A percentile compares a stretch with the other conserved stretches of the same genome.
These are phyloP conservation scores for Actinia tenebrosa DNA, from an alignment of 64 coral and sea anemone genomes.

Conservation along the genomic window DNA sequence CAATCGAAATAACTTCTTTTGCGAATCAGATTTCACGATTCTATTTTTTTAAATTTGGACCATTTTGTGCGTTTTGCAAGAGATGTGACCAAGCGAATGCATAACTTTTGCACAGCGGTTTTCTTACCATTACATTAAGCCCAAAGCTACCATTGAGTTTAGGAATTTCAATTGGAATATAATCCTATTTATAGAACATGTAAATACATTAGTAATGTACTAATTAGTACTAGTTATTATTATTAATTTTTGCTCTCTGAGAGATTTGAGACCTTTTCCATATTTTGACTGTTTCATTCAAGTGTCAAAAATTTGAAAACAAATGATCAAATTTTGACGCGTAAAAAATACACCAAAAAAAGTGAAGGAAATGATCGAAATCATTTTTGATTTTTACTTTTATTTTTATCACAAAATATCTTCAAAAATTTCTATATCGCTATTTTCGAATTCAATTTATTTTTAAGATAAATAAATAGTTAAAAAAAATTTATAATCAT, in stretches of 20 bases:
- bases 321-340: no score
- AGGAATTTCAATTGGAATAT: slow-evolving; percentile 88
- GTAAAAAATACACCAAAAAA: no score
- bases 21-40: no score
- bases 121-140: slow-evolving; percentile 89
- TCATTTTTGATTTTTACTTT: no score
- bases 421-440: no score
- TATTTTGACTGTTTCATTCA: background rate
- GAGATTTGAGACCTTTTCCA: background rate
- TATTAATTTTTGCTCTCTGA: background rate
- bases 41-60: background rate
- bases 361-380: no score
- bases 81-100: background rate
- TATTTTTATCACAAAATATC: no score
- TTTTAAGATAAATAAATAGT: no score
- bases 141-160: slow-evolving; percentile 99
- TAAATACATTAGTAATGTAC: background rate
- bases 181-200: slow-evolving; percentile 60
- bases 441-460: no score
- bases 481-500: no score
- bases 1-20: no score
- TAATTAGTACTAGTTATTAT: background rate
- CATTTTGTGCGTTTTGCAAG: background rate
- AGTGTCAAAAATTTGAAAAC: no score
- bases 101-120: background rate